Base-by-base conservation (phyloP, 2,797 vertebrate species). In the Microcaecilia unicolor region DNA sequence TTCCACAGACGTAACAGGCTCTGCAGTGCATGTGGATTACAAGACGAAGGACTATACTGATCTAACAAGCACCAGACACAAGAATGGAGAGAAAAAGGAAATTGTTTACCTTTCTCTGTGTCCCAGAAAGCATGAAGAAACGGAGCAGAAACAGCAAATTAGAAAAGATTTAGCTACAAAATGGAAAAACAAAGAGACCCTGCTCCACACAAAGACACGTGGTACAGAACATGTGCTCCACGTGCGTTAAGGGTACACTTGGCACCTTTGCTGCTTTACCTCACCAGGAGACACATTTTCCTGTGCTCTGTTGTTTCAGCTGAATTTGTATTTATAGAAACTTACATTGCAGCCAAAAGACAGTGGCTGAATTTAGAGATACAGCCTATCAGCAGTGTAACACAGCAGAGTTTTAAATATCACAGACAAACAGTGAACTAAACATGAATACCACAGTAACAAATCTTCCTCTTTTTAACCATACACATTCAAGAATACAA, bases 71-170 rank as follows among this genome's bases (percentile, higher is more conserved):
- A 48, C 33, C 5, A 0, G 51, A 51, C 66, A 42, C 14, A 23
- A n/a, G 44, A 37, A 61, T 3, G 16, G 7, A 8, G 3, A 18
- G 41, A 37, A 61, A 66, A 58, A 2, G 5, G 46, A 28, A 37
- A 48, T 22, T 2, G 37, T 61, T 86, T 86, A 86, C 84, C 84
- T 86, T 75, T 86, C 84, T 80, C 84, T 86, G 81, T 67, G 48
- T 86, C 84, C 83, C n/a, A 51, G 80, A 41, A 74, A 78, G 83
- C 84, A 60, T 79, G 64, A 70, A 72, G 75, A 69, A 74, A 78
- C 20, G 81, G 62, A 78, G 64, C 51, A 74, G 67, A 82, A 70
- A 77, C 53, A 76, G 28, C 50, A 64, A 27, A 64, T 85, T 80
- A 85, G 67, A 55, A 53, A n/a, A 45, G 51, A n/a, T n/a, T n/a